Percentiles rank a stretch among this genome's conserved stretches.
These are phyloP conservation scores for fruit fly (Drosophila melanogaster) DNA, from an alignment of 1,140 invertebrate genomes.

Conservation along the genomic window DNA sequence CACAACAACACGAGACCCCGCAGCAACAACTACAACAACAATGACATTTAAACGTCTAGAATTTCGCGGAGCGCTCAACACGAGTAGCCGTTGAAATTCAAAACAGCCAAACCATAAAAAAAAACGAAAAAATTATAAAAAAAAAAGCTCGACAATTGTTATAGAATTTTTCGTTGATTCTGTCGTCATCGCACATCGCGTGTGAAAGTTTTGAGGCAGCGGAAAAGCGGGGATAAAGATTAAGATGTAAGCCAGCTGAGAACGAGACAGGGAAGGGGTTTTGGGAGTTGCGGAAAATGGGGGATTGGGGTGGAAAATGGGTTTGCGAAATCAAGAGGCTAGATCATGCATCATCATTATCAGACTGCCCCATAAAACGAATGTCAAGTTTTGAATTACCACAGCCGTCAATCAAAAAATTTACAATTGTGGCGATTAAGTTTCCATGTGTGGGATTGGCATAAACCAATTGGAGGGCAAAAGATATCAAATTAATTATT, in stretches of 20 bases:
- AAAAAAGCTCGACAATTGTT: conserved; percentile 32
- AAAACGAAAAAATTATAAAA: conserved; percentile 10
- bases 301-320: background rate
- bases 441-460: conserved; percentile 38
- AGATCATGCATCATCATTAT: conserved; percentile 53
- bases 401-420: conserved; percentile 66
- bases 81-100: conserved; percentile 77
- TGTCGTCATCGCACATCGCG: conserved; percentile 43
- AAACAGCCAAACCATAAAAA: conserved; percentile 55
- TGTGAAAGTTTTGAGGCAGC: conserved; percentile 43
- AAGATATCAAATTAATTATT: conserved; percentile 49
- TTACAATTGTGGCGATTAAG: conserved; percentile 46
- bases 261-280: conserved; percentile 27
- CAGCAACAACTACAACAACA: conserved; percentile 50
- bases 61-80: conserved; percentile 75
- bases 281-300: background rate
- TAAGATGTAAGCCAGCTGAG: conserved; percentile 38
- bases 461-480: conserved; percentile 33
- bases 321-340: conserved; percentile 24
- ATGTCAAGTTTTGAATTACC: conserved; percentile 70
- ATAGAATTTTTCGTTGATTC: conserved; percentile 36
- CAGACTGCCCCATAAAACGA: conserved; percentile 65
- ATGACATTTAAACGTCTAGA: conserved; percentile 78
- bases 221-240: conserved; percentile 27
- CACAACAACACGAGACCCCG: conserved; percentile 15